Conservation (phyloP, 2,888 invertebrate species). For the Stenolophus ochropezus region DNA sequence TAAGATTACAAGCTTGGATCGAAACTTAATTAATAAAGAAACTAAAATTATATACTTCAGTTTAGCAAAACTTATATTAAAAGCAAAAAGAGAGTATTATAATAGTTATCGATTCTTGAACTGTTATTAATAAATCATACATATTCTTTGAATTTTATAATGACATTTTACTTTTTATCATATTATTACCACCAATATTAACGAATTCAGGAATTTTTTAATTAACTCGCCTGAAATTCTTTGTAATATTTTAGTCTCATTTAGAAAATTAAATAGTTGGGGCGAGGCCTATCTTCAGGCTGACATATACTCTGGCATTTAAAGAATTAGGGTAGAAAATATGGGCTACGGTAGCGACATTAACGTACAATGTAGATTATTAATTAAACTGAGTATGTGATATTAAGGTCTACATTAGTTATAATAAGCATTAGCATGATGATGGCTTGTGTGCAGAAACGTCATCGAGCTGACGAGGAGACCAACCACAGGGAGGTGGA, state of each 20-base stretch:
- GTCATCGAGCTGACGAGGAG: conserved; percentile 96
- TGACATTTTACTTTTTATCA: not conserved
- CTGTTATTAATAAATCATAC: not conserved
- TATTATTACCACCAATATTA: not conserved
- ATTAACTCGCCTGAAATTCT: conserved; percentile 18
- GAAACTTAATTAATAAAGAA: not conserved
- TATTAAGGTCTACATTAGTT: not conserved
- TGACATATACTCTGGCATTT: conserved; percentile 37
- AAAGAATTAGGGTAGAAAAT: conserved; percentile 8
- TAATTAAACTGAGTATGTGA: conserved; percentile 16
- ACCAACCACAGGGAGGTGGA: conserved; percentile 93
- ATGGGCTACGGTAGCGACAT: conserved; percentile 1
- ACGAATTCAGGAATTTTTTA: not conserved
- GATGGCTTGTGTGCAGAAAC: conserved; percentile 81
- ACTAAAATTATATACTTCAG: not conserved
- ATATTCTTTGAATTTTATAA: not conserved
- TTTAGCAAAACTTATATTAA: not conserved
- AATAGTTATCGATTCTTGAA: not conserved
- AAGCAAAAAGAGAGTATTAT: not conserved
- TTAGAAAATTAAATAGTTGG: conserved; percentile 33
- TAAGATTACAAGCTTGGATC: not conserved
- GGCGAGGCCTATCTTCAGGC: conserved; percentile 28
- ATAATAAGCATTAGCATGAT: conserved; percentile 9
- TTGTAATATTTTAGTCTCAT: not conserved
- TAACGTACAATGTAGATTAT: conserved; percentile 4